Evolutionary conservation across 2,797 vertebrate genomes (phyloP).

Genomic region (Hippopotamyrus pictus): DNA sequence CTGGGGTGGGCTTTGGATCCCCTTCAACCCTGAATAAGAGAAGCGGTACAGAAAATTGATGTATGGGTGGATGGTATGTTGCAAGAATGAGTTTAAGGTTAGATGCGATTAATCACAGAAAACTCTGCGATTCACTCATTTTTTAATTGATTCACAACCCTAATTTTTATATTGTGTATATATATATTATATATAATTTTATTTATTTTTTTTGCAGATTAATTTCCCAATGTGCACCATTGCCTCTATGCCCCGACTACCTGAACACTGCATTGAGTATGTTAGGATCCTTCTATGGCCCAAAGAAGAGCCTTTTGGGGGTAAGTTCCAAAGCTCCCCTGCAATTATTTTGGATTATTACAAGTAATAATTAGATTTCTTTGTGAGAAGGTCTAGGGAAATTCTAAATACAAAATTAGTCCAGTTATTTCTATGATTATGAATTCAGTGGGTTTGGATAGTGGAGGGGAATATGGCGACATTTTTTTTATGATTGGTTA

Average conservation of each 20-base stretch:
- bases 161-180: background rate
- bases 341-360: background rate
- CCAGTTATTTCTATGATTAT: background rate
- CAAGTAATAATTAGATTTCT: background rate
- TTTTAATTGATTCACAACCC: background rate
- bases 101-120: background rate
- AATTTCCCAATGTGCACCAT: slow-evolving; percentile 99
- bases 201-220: slow-evolving; percentile 59
- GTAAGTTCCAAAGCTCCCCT: slow-evolving; percentile 48
- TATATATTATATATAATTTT: background rate
- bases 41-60: background rate
- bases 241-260: slow-evolving; percentile 91
- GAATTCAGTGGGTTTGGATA: background rate
- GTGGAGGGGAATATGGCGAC: background rate
- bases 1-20: background rate
- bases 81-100: background rate
- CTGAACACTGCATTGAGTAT: slow-evolving; percentile 89
- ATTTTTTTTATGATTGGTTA: background rate
- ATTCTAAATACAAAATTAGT: background rate
- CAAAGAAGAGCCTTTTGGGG: slow-evolving; percentile 89
- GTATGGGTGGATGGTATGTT: background rate
- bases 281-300: slow-evolving; percentile 83
- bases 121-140: background rate
- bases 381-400: background rate
- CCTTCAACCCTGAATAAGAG: background rate